These are phyloP conservation scores for Griposia aprilina DNA, from an alignment of 2,888 invertebrate species.

Conservation along the genomic window DNA sequence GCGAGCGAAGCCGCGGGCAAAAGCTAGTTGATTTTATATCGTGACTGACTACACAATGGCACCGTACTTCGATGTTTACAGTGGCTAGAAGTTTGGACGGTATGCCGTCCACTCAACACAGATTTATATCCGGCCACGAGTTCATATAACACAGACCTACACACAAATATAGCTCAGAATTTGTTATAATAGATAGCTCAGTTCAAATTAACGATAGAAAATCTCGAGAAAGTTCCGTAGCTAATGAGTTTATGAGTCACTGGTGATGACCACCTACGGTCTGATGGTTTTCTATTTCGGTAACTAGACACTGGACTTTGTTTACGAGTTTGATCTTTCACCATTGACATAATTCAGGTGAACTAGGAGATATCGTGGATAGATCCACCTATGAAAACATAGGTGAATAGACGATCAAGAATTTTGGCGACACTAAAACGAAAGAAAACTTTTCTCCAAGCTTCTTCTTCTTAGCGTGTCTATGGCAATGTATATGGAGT, in stretches of 20 bases:
- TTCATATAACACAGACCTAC: slow-evolving; percentile 40
- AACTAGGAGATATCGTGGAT: neutral
- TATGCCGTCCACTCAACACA: slow-evolving; percentile 62
- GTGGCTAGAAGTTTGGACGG: slow-evolving; percentile 59
- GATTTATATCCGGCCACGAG: slow-evolving; percentile 68
- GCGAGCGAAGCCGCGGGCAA: too few relatives aligned
- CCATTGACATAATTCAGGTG: neutral
- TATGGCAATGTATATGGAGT: neutral
- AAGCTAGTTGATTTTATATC: slow-evolving; percentile 1
- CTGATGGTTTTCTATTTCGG: neutral
- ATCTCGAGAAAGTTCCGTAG: neutral
- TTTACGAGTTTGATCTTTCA: neutral
- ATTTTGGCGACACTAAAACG: neutral
- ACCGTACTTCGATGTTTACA: slow-evolving; percentile 40
- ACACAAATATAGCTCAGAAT: slow-evolving; percentile 26
- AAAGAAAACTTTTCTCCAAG: neutral
- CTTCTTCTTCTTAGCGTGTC: neutral
- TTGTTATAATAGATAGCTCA: slow-evolving; percentile 25
- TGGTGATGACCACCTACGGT: too few relatives aligned
- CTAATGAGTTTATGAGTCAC: neutral
- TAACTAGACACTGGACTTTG: neutral
- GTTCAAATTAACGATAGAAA: neutral
- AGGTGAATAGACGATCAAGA: neutral
- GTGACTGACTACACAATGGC: slow-evolving; percentile 30
- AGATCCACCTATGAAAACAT: neutral